Base-by-base conservation (phyloP, 2,797 vertebrate species). In the Sylvia borin region DNA sequence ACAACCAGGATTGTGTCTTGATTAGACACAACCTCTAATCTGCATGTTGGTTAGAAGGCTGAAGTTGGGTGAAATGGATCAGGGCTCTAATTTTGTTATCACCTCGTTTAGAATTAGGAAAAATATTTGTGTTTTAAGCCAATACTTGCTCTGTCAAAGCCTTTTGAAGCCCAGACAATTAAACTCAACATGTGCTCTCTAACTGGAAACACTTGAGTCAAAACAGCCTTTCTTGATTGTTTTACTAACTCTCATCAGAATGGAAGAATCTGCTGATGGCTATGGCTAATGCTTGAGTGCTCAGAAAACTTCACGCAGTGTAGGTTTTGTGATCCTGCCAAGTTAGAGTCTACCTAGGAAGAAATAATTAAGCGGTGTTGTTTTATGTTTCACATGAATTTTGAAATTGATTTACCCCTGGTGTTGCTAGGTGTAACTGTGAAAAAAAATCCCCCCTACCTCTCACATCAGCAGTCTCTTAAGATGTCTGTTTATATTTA, bases 361-460 rank as follows among this genome's bases (percentile, higher is more conserved):
- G 87, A 95, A 95, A 90, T 83, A 92, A 90, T 86, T 80, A 93
- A 80, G 57, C 1, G 0, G 24, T 80, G 26, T 7, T 85, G 36
- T 72, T 86, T 78, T 86, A 70, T 88, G 45, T 84, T 94, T 71
- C 65, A 42, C 27, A 38, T 73, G 20, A 92, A 85, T 92, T 96
- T 95, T 90, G 51, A 95, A 91, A 85, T 86, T 84, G 36, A 76
- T 92, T 95, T 95, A 81, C 73, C 64, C 29, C 84, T 77, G 38
- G 20, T 85, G 48, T 61, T 89, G 32, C 42, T 73, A 32, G 16
- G n/a, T 50, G 58, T 79, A 72, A 51, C 51, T 2, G 3, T 6
- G 8, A 45, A 88, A 90, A 90, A 95, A 90, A 87, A 58, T 45
- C 55, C 43, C 64, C 66, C 72, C 42, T 51, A 42, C 32, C 54